Evolutionary conservation across 2,888 invertebrate species (phyloP).

Genomic region (Plagodis dolabraria): DNA sequence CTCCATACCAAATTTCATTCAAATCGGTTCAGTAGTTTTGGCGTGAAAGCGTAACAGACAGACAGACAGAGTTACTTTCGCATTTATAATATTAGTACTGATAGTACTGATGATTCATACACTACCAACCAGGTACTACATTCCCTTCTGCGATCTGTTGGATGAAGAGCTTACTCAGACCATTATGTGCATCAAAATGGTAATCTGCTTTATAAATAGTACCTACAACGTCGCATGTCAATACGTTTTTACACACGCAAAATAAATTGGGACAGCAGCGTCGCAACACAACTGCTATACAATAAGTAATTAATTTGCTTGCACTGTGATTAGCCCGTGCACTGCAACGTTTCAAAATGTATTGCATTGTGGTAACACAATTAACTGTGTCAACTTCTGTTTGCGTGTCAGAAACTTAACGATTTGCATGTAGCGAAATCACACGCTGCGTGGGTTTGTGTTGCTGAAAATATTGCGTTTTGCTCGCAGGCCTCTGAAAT

Average conservation of each 20-base stretch:
- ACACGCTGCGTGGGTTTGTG: conserved; percentile 12
- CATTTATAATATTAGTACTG: too few relatives aligned
- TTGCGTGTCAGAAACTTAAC: conserved; percentile 15
- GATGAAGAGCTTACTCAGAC: too few relatives aligned
- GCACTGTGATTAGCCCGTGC: conserved; percentile 37
- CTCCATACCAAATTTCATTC: too few relatives aligned
- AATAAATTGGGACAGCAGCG: conserved; percentile 2
- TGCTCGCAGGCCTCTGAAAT: too few relatives aligned
- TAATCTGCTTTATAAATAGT: too few relatives aligned
- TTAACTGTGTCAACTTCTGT: conserved; percentile 36
- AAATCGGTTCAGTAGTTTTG: too few relatives aligned
- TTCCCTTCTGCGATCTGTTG: too few relatives aligned
- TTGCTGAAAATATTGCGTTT: conserved; percentile 15
- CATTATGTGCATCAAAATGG: too few relatives aligned
- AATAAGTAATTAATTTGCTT: conserved; percentile 36
- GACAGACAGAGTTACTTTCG: too few relatives aligned
- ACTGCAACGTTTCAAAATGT: conserved; percentile 35
- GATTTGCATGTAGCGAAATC: conserved; percentile 22
- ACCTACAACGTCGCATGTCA: background rate
- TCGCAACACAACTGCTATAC: conserved; percentile 15
- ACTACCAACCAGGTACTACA: too few relatives aligned
- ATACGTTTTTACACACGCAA: conserved; percentile 1
- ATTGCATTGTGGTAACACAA: conserved; percentile 25
- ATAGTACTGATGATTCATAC: too few relatives aligned
- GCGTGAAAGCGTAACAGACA: too few relatives aligned